Conservation (phyloP, 2,888 invertebrate genomes). For the Orthosia incerta region DNA sequence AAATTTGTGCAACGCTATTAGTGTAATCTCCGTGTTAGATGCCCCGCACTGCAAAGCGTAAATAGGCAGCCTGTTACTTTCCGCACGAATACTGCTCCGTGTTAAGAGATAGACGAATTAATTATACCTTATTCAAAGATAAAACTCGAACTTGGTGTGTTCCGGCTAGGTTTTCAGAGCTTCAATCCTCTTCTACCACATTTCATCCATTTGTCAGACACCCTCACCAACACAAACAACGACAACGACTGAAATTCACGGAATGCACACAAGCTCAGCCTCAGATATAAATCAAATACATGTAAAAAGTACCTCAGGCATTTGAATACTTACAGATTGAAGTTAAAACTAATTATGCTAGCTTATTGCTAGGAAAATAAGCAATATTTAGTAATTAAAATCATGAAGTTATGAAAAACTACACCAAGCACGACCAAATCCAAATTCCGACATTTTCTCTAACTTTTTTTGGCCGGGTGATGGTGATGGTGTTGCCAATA, state of each 20-base stretch:
- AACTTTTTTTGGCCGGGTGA: conserved; percentile 46
- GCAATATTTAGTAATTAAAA: conserved; percentile 58
- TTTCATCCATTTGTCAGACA: conserved; percentile 83
- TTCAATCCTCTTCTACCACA: conserved; percentile 83
- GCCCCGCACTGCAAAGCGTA: conserved; percentile 85
- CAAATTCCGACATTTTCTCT: conserved; percentile 84
- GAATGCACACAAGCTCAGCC: conserved; percentile 79
- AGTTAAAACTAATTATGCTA: conserved; percentile 63
- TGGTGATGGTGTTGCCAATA: conserved; percentile 21
- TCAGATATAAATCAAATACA: conserved; percentile 66
- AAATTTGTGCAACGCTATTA: conserved; percentile 74
- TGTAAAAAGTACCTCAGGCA: conserved; percentile 31
- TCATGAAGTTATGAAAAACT: conserved; percentile 72
- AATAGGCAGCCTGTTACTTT: conserved; percentile 83
- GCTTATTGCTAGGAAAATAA: conserved; percentile 57
- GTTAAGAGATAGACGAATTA: conserved; percentile 48
- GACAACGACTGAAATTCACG: conserved; percentile 81
- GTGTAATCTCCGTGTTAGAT: conserved; percentile 76
- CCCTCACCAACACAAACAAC: conserved; percentile 87
- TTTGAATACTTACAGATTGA: conserved; percentile 65
- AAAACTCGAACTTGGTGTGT: conserved; percentile 67
- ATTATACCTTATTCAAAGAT: conserved; percentile 75
- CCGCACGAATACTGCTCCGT: conserved; percentile 63
- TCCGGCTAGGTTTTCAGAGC: conserved; percentile 68
- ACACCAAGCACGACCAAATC: conserved; percentile 82